A percentile compares a stretch with the other conserved stretches of the same genome.
phyloP scores from a whole-genome alignment of 2,113 vertebrate species.

The Electrona antarctica region DNA sequence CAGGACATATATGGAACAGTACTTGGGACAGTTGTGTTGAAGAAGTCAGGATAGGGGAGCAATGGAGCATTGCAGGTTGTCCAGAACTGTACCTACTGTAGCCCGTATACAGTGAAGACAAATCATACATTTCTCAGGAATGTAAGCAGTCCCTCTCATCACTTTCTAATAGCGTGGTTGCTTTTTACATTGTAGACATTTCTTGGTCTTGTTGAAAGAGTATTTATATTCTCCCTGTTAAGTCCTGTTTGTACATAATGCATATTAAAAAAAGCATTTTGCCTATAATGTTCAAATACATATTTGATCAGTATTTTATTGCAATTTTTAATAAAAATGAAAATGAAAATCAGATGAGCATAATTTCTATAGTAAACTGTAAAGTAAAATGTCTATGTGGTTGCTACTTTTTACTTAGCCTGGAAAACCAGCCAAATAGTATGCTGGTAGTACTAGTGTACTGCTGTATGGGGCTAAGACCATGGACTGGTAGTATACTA shows the following conservation, averaged over 20 bases:
- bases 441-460: too few relatives aligned
- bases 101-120: slow-evolving; percentile 18
- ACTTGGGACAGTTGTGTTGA: slow-evolving; percentile 13
- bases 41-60: slow-evolving; percentile 21
- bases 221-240: slow-evolving; percentile 68
- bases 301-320: slow-evolving; percentile 62
- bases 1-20: slow-evolving; percentile 12
- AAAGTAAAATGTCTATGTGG: too few relatives aligned
- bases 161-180: slow-evolving; percentile 31
- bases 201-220: slow-evolving; percentile 55
- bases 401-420: too few relatives aligned
- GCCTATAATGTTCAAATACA: slow-evolving; percentile 68
- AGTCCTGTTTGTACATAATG: slow-evolving; percentile 77
- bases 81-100: background rate
- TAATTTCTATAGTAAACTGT: too few relatives aligned
- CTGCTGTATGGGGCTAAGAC: too few relatives aligned
- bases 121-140: slow-evolving; percentile 26
- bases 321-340: slow-evolving; percentile 82
- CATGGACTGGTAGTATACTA: too few relatives aligned
- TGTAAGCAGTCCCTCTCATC: slow-evolving; percentile 26
- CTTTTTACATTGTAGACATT: slow-evolving; percentile 47
- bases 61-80: background rate
- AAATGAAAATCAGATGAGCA: slow-evolving; percentile 38
- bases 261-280: slow-evolving; percentile 66
- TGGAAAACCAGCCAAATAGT: too few relatives aligned